Conservation (phyloP, 2,113 vertebrate species). For the Sorex fumeus region DNA sequence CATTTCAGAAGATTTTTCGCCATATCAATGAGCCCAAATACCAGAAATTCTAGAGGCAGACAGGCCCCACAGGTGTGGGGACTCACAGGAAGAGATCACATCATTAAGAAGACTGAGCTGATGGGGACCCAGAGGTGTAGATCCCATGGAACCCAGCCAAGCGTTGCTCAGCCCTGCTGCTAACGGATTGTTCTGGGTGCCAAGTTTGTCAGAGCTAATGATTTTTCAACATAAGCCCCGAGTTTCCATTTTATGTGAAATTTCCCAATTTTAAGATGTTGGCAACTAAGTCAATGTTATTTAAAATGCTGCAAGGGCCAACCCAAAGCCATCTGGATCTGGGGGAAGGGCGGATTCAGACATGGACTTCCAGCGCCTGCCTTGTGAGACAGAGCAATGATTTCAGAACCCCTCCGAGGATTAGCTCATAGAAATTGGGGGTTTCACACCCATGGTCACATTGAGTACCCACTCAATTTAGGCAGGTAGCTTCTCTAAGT, state of each 20-base stretch:
- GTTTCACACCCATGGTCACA: neutral
- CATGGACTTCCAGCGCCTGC: neutral
- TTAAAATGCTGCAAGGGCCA: slow-evolving; percentile 52
- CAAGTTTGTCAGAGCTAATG: slow-evolving; percentile 59
- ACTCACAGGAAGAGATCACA: neutral
- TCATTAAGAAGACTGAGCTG: neutral
- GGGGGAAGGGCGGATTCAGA: neutral
- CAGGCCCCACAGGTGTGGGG: neutral
- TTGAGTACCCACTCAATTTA: slow-evolving; percentile 11
- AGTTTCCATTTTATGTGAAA: slow-evolving; percentile 65
- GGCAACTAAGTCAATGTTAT: slow-evolving; percentile 60
- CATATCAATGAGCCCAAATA: neutral
- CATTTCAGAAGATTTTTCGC: slow-evolving; percentile 52
- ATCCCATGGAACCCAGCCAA: neutral
- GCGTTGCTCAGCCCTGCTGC: neutral
- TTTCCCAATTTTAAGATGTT: slow-evolving; percentile 68
- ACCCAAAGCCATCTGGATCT: slow-evolving; percentile 33
- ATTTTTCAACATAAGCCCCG: slow-evolving; percentile 65
- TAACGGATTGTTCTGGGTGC: neutral
- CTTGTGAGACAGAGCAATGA: neutral
- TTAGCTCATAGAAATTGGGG: neutral
- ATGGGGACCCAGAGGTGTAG: neutral
- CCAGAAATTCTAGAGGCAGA: neutral
- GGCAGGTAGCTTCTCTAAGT: neutral
- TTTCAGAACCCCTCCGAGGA: neutral